Evolutionary conservation across 2,888 invertebrate genomes (phyloP), one percentile per base, ranked within the genome.

Genomic region (Taphrorychus bicolor): DNA sequence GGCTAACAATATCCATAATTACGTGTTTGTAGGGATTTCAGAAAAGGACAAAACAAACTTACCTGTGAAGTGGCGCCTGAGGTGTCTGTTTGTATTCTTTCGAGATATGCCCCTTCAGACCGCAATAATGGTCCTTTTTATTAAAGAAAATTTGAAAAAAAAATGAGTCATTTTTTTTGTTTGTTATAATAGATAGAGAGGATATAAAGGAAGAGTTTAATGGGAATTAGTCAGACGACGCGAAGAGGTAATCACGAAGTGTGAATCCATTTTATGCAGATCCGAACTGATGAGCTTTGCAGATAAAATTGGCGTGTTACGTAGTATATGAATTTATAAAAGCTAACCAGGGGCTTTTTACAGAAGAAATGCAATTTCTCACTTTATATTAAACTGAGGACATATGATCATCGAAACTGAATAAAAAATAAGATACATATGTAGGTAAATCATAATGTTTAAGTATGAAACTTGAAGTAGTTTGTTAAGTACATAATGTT

Each of bases 1-100:
- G 79, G 76, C 71, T 70, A 74, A 81, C 81, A 82, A 82, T 80
- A 77, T 75, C 70, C 57, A 78, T 80, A 82, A 82, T 82, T 82
- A 81, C 76, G 81, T 79, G 79, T 81, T 80, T 79, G 78, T 75
- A 73, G 62, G 72, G 76, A 77, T 45, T 61, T 61, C 23, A 32
- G 53, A 42, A 57, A 53, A 58, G 63, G 63, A 68, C 68, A 68
- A 68, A 63, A 61, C 68, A 63, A 51, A 61, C 61, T 57, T 66
- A 66, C 66, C 66, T 66, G 66, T 61, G 45, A 53, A 52, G 68
- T 63, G 68, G 68, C 68, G 68, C 68, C 68, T 62, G 14, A 52
- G 62, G 61, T 66, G 66, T 66, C 66, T 66, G 61, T 61, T 60
- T 69, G 60, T 59, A 48, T 64, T 65, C 49, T 51, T 59, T 59